Evolutionary conservation across 2,797 vertebrate genomes (phyloP).

Genomic region (Halcyon chelicuti): DNA sequence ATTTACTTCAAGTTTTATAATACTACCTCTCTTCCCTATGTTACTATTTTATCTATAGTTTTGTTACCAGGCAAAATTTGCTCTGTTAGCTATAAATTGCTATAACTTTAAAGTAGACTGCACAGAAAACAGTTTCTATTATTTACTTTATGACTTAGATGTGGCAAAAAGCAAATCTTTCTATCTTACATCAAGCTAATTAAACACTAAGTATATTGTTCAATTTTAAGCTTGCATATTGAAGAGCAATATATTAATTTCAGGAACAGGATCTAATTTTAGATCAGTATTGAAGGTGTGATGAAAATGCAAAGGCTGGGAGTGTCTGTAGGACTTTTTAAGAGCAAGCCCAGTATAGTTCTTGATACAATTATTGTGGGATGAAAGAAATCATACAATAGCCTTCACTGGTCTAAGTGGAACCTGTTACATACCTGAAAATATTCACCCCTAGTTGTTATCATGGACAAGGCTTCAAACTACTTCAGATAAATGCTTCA

Average conservation of each 20-base stretch:
- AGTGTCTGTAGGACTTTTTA: neutral
- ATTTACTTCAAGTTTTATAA: neutral
- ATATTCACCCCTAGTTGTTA: neutral
- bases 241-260: conserved; percentile 33
- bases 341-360: neutral
- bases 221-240: conserved; percentile 8
- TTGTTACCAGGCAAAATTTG: conserved; percentile 51
- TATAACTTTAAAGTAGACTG: neutral
- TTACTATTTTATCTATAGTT: neutral
- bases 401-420: neutral
- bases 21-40: conserved; percentile 23
- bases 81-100: conserved; percentile 43
- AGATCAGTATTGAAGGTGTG: neutral
- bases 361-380: neutral
- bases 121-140: conserved; percentile 58
- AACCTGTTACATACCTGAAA: neutral
- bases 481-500: neutral
- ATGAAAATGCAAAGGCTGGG: neutral
- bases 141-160: conserved; percentile 51
- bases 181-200: conserved; percentile 49
- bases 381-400: neutral
- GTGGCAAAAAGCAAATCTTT: conserved; percentile 44
- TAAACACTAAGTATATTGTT: conserved; percentile 48
- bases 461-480: neutral
- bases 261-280: conserved; percentile 54